phyloP scores from a whole-genome alignment of 2,888 invertebrate genomes.

The Polyommatus icarus region DNA sequence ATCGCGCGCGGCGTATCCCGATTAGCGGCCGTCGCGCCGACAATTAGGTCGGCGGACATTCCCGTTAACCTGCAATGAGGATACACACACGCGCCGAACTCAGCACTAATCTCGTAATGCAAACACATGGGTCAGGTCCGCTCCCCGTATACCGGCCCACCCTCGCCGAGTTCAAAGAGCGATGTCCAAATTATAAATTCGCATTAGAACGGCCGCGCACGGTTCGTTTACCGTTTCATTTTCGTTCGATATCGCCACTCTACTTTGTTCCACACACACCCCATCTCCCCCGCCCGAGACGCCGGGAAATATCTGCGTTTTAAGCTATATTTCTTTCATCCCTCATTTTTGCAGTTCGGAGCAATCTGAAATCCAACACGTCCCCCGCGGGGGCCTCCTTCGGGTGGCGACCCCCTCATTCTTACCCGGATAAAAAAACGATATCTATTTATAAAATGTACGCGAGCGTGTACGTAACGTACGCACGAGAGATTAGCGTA shows the following conservation, averaged over 20 bases:
- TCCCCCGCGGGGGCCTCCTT: constrained; percentile 75
- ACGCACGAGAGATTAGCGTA: constrained; percentile 68
- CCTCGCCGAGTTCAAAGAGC: constrained; percentile 72
- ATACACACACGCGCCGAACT: constrained; percentile 71
- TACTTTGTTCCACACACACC: constrained; percentile 80
- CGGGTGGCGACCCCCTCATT: constrained; percentile 73
- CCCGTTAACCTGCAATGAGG: constrained; percentile 79
- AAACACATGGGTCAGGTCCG: constrained; percentile 49
- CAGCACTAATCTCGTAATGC: constrained; percentile 52
- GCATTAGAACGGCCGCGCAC: constrained; percentile 81
- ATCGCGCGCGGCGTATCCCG: constrained; percentile 78
- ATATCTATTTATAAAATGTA: constrained; percentile 81
- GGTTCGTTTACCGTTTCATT: constrained; percentile 81
- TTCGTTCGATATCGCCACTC: constrained; percentile 80
- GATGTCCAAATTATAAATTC: constrained; percentile 81
- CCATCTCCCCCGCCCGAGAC: constrained; percentile 69
- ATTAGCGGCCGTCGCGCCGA: constrained; percentile 71
- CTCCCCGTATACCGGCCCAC: constrained; percentile 67
- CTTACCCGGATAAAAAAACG: constrained; percentile 80
- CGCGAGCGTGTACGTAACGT: constrained; percentile 67
- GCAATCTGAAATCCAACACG: constrained; percentile 82
- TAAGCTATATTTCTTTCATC: constrained; percentile 83
- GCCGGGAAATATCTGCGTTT: constrained; percentile 82
- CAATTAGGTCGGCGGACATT: constrained; percentile 79
- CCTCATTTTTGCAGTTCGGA: constrained; percentile 82